Evolutionary conservation across 2,113 vertebrate genomes (phyloP).

Genomic region (Cricetomys ansorgei): DNA sequence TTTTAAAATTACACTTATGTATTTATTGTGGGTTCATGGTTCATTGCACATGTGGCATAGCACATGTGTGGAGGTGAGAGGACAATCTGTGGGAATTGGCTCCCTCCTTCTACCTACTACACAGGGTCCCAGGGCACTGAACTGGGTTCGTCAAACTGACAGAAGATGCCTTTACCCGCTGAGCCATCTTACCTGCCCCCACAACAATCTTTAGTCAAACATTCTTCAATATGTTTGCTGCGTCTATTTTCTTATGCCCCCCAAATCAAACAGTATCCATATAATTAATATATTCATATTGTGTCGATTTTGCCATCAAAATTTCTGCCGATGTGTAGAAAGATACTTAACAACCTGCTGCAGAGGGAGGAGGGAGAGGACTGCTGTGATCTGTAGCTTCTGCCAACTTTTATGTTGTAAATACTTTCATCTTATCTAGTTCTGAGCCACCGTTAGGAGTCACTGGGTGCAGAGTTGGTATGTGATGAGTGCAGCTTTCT

Average conservation of each 20-base stretch:
- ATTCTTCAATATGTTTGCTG: constrained; percentile 8
- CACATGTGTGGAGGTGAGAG: neutral
- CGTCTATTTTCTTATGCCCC: constrained; percentile 20
- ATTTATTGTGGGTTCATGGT: neutral
- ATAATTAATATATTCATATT: constrained; percentile 8
- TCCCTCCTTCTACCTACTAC: no score
- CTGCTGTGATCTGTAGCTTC: neutral
- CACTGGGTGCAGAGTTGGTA: neutral
- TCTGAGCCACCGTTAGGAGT: neutral
- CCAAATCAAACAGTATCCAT: neutral
- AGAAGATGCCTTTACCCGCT: neutral
- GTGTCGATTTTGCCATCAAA: constrained; percentile 37
- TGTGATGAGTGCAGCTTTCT: neutral
- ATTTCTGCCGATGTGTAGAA: neutral
- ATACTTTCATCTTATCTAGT: neutral
- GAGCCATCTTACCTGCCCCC: neutral
- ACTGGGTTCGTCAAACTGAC: neutral
- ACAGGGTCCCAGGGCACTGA: neutral
- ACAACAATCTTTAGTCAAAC: constrained; percentile 34
- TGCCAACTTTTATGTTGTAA: neutral
- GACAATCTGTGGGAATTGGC: neutral
- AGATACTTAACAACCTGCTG: neutral
- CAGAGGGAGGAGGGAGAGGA: neutral
- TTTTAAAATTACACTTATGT: constrained; percentile 5
- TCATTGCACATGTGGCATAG: neutral